Percentiles rank a stretch among this genome's conserved stretches.
phyloP scores from a whole-genome alignment of 2,797 vertebrate species.

The Clarias fuscus region DNA sequence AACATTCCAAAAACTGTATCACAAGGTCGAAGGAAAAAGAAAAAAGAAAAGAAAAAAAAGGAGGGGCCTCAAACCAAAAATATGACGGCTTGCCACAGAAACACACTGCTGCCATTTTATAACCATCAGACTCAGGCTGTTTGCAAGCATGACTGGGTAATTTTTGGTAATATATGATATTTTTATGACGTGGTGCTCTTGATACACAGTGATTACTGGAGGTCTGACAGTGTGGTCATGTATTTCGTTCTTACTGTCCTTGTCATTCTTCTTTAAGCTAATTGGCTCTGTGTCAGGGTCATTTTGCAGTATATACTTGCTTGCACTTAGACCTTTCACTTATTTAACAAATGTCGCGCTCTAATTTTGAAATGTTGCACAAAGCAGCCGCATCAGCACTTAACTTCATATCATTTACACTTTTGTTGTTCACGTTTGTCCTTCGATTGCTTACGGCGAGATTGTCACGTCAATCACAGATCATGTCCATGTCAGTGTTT shows the following conservation, averaged over 20 bases:
- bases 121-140: slow-evolving; percentile 40
- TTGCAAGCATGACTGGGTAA: slow-evolving; percentile 42
- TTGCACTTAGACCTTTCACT: slow-evolving; percentile 72
- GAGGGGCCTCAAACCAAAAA: slow-evolving; percentile 34
- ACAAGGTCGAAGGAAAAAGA: slow-evolving; percentile 18
- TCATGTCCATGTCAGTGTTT: slow-evolving; percentile 59
- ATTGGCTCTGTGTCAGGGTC: slow-evolving; percentile 62
- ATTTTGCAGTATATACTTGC: slow-evolving; percentile 56
- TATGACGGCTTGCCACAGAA: slow-evolving; percentile 36
- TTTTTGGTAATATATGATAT: slow-evolving; percentile 27
- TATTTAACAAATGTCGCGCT: slow-evolving; percentile 59
- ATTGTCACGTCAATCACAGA: slow-evolving; percentile 36
- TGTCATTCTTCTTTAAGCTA: slow-evolving; percentile 63
- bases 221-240: slow-evolving; percentile 13
- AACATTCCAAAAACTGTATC: slow-evolving; percentile 54
- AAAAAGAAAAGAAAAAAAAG: neutral
- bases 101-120: slow-evolving; percentile 26
- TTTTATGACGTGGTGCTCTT: slow-evolving; percentile 46
- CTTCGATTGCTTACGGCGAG: slow-evolving; percentile 39
- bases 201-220: slow-evolving; percentile 36
- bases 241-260: slow-evolving; percentile 25
- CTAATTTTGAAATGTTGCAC: slow-evolving; percentile 71
- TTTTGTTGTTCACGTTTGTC: slow-evolving; percentile 42
- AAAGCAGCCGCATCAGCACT: slow-evolving; percentile 71
- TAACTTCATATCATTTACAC: slow-evolving; percentile 58